Evolutionary conservation across 2,888 invertebrate species (phyloP).

Genomic region (Meta bourneti): DNA sequence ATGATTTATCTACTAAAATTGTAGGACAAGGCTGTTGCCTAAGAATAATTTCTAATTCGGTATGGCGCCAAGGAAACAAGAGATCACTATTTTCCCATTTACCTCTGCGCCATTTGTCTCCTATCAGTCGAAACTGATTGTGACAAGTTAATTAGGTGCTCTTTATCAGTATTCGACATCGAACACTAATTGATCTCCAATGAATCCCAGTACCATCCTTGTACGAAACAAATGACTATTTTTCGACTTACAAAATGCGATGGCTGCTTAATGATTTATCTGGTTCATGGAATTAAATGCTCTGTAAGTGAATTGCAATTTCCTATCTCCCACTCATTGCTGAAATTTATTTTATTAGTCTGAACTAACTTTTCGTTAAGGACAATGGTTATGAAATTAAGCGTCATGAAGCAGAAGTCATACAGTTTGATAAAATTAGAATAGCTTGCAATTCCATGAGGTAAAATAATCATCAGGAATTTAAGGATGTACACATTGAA

Average conservation of each 20-base stretch:
- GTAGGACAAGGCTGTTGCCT: no score
- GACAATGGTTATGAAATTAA: no score
- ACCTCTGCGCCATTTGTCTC: slow-evolving; percentile 21
- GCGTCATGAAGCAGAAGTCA: no score
- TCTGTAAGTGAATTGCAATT: neutral
- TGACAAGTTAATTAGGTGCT: slow-evolving; percentile 63
- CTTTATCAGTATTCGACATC: slow-evolving; percentile 44
- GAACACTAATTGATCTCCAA: slow-evolving; percentile 55
- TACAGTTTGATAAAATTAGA: no score
- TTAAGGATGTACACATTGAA: no score
- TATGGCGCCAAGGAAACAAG: slow-evolving; percentile 21
- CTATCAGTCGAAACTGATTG: slow-evolving; percentile 54
- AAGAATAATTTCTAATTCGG: neutral
- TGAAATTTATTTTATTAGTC: neutral
- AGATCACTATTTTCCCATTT: slow-evolving; percentile 21
- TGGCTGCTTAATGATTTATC: neutral
- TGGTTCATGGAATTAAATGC: neutral
- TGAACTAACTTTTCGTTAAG: no score
- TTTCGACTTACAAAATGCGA: slow-evolving; percentile 17
- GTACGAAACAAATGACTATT: slow-evolving; percentile 13
- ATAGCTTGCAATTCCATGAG: no score
- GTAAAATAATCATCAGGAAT: no score
- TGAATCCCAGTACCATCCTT: neutral
- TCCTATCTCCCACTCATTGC: neutral
- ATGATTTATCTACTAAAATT: no score